Evolutionary conservation across 2,888 invertebrate species (phyloP).

Genomic region (Cheiracanthium punctorium): DNA sequence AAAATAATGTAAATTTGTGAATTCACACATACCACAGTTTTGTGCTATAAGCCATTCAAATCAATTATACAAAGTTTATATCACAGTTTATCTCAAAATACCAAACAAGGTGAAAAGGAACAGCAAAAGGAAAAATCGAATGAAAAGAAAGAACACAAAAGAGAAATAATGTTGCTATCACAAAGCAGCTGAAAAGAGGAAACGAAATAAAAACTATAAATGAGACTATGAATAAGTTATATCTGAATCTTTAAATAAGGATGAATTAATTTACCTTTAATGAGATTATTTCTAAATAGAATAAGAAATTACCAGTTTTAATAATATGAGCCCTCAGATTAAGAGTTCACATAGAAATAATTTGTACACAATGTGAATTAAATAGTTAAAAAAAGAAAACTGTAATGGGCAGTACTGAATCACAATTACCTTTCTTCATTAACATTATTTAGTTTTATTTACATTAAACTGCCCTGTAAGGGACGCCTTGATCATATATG

Average conservation of each 20-base stretch:
- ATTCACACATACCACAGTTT: constrained; percentile 29
- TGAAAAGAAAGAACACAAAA: neutral
- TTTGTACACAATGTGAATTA: neutral
- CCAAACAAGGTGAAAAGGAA: constrained; percentile 16
- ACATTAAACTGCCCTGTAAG: no score
- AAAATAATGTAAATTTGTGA: constrained; percentile 46
- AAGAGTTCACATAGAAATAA: neutral
- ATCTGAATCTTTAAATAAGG: no score
- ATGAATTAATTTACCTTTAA: no score
- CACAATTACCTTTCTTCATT: no score
- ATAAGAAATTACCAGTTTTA: no score
- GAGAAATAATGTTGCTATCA: neutral
- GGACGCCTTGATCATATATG: no score
- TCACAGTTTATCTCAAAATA: constrained; percentile 62
- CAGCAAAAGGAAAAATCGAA: neutral
- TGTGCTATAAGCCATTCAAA: constrained; percentile 35
- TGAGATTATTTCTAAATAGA: no score
- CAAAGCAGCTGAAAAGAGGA: neutral
- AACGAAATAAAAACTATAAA: neutral
- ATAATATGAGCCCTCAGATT: no score
- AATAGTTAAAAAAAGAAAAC: no score
- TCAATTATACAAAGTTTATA: constrained; percentile 52
- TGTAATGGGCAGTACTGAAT: no score
- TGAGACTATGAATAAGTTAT: no score
- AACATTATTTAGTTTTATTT: no score